These are phyloP conservation scores for Hylia prasina DNA, from an alignment of 2,113 vertebrate species.

Conservation along the genomic window DNA sequence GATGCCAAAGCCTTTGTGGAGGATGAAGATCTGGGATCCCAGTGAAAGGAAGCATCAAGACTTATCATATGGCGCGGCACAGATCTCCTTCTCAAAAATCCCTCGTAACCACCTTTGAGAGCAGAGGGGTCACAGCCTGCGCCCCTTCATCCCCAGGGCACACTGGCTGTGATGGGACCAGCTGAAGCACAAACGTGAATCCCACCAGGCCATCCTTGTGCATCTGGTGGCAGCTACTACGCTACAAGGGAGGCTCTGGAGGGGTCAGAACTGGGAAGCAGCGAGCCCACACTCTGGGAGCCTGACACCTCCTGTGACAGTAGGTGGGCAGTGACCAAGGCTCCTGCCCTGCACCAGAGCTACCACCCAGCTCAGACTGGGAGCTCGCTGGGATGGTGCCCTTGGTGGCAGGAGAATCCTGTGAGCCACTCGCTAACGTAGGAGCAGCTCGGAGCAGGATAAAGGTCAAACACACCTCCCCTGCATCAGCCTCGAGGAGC, in stretches of 20 bases:
- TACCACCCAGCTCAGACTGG: not conserved
- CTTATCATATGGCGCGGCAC: fast-evolving
- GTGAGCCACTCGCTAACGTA: fast-evolving
- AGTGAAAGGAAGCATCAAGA: constrained; percentile 1
- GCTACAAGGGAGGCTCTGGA: not conserved
- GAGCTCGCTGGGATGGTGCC: not conserved
- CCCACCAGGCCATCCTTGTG: not conserved
- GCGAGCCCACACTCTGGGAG: not conserved
- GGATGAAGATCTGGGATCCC: constrained; percentile 26
- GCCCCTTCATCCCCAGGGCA: not conserved
- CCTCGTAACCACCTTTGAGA: not conserved
- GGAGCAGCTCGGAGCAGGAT: not conserved
- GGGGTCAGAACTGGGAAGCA: not conserved
- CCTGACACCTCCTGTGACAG: not conserved
- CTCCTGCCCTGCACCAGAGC: not conserved
- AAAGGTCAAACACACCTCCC: not conserved
- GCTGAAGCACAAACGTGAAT: not conserved
- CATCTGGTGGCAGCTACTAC: fast-evolving
- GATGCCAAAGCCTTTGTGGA: constrained; percentile 34
- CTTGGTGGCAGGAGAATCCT: not conserved
- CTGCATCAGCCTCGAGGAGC: fast-evolving
- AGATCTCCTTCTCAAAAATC: not conserved
- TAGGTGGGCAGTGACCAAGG: not conserved
- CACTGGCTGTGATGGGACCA: not conserved
- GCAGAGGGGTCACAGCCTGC: not conserved